Percentiles rank a stretch among this genome's conserved stretches.
phyloP scores from a whole-genome alignment of 1,140 invertebrate genomes.

The Aphelinus atriplicis region DNA sequence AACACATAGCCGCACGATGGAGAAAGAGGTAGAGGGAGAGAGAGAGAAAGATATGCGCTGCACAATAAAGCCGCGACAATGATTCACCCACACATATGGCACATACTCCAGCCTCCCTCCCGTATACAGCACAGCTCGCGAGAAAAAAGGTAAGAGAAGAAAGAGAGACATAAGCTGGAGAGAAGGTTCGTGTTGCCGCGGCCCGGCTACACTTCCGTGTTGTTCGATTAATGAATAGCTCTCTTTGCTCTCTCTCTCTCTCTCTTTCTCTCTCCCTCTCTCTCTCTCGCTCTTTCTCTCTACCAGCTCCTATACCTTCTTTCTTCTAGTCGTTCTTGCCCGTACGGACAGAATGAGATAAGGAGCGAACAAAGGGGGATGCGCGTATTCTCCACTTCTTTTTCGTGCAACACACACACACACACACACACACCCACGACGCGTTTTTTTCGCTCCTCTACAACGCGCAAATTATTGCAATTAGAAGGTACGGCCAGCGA shows the following conservation, averaged over 20 bases:
- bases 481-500: constrained; percentile 19
- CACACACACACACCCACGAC: too few relatives aligned
- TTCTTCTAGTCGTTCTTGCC: constrained; percentile 11
- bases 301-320: background rate
- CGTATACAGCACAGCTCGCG: background rate
- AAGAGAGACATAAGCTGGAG: background rate
- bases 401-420: too few relatives aligned
- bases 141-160: background rate
- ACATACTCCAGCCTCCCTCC: background rate
- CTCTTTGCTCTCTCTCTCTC: constrained; percentile 5
- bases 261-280: background rate
- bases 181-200: constrained; percentile 25
- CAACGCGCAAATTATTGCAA: constrained; percentile 26
- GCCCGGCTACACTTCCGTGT: constrained; percentile 34
- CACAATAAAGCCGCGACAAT: background rate
- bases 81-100: background rate
- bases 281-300: background rate
- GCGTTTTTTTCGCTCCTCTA: background rate
- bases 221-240: constrained; percentile 43
- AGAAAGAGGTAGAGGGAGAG: background rate
- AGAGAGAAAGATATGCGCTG: background rate
- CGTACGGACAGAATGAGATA: constrained; percentile 30
- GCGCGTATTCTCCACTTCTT: background rate
- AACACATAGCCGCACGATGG: background rate
- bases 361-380: constrained; percentile 37